Base-by-base conservation (phyloP, 2,113 vertebrate species). In the Nanorana parkeri region DNA sequence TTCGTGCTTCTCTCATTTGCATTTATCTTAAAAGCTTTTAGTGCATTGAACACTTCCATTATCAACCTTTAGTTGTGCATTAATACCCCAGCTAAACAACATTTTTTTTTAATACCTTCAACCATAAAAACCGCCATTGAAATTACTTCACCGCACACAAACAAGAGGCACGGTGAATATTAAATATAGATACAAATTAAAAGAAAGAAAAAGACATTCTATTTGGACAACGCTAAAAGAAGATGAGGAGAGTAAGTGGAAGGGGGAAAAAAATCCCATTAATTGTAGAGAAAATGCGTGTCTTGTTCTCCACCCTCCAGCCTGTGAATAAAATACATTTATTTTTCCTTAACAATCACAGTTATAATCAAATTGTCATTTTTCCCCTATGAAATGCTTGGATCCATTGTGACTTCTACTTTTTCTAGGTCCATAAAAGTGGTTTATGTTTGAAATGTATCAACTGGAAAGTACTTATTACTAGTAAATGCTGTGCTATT, bases 21-120 rank as follows among this genome's bases (percentile, higher is more conserved):
- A 95, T 94, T 94, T 93, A 92, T 92, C 93, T 92, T 87, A 88
- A 94, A 94, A 93, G 94, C 94, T 95, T 95, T 96, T 93, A 92
- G 93, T 91, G 93, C 94, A 95, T 92, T 93, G 92, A 95, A 95
- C 94, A 95, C 95, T 95, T 94, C 96, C 96, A 98, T 97, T 96
- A 97, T 96, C 97, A 97, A 96, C 96, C 97, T 97, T 98, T 97
- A 94, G 95, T 94, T 96, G 96, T 96, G 96, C 97, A 97, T 97
- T 97, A 98, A 97, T 96, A 95, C 93, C 93, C 94, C 90, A 93
- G 94, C 92, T 94, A 92, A 94, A 97, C 95, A 98, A 94, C 58
- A 95, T 95, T 96, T 96, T 97, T 96, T 96, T 97, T 95, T 93
- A 95, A 95, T 96, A 97, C 94, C 94, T 97, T 96, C 93, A 94